Percentiles rank a stretch among this genome's conserved stretches.
Evolutionary conservation across 2,797 vertebrate species (phyloP).

Genomic region (Acrossocheilus fasciatus): DNA sequence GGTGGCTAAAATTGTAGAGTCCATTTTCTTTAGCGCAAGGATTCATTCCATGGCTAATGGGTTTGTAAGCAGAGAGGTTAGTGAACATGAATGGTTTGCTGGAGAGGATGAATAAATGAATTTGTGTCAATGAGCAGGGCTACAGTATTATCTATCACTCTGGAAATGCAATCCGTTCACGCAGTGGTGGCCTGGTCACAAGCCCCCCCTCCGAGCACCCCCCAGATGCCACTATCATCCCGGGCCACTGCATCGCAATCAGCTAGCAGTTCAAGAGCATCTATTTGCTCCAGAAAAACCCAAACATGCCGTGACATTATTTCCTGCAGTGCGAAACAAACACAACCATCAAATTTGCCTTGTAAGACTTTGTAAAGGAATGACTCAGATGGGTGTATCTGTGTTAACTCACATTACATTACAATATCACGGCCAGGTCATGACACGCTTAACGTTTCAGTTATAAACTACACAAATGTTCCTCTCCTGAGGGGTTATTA

Average conservation of each 20-base stretch:
- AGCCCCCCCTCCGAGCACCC: conserved; percentile 34
- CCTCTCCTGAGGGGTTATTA: conserved; percentile 44
- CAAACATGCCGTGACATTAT: conserved; percentile 11
- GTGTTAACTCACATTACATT: conserved; percentile 28
- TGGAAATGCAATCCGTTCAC: conserved; percentile 45
- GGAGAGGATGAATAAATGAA: conserved; percentile 41
- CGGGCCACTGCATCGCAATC: not conserved
- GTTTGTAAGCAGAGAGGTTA: conserved; percentile 41
- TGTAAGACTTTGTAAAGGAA: conserved; percentile 14
- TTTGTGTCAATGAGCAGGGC: conserved; percentile 43
- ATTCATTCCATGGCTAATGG: conserved; percentile 41
- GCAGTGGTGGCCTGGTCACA: conserved; percentile 26
- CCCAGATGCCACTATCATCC: conserved; percentile 22
- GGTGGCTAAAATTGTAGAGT: not conserved
- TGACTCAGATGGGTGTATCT: conserved; percentile 47
- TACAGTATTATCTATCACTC: conserved; percentile 34
- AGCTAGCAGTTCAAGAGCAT: not conserved
- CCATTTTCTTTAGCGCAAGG: not conserved
- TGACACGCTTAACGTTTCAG: conserved; percentile 40
- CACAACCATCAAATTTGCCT: not conserved
- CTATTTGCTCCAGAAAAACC: not conserved
- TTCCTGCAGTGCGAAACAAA: conserved; percentile 15
- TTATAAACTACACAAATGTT: conserved; percentile 45
- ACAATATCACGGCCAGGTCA: conserved; percentile 43
- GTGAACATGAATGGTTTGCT: conserved; percentile 3